Evolutionary conservation across 1,140 invertebrate genomes (phyloP).

Genomic region (Pristionchus pacificus): DNA sequence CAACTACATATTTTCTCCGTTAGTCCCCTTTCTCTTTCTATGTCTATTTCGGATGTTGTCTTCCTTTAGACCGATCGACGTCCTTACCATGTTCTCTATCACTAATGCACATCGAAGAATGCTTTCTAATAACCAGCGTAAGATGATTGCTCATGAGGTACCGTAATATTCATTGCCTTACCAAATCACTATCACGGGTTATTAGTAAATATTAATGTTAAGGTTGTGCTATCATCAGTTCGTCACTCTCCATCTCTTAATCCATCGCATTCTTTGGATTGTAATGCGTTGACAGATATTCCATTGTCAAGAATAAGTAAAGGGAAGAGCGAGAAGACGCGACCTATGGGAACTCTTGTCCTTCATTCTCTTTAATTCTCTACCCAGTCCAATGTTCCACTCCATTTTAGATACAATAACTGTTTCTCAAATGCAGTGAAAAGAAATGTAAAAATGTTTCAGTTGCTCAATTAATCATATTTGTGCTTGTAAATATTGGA

Average conservation of each 20-base stretch:
- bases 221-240: too few species aligned
- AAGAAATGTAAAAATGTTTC: slow-evolving; percentile 3
- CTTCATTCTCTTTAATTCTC: slow-evolving; percentile 6
- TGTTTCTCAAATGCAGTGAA: slow-evolving; percentile 11
- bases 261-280: too few species aligned
- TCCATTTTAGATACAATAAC: slow-evolving; percentile 1
- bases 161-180: not conserved
- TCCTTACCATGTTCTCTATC: too few species aligned
- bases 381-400: not conserved
- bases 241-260: too few species aligned
- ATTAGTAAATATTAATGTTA: too few species aligned
- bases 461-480: too few species aligned
- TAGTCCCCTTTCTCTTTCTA: not conserved
- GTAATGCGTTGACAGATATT: too few species aligned
- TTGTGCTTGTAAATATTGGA: too few species aligned
- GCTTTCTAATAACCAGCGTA: not conserved
- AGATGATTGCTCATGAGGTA: not conserved
- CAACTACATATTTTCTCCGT: not conserved
- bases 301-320: too few species aligned
- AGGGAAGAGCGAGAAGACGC: too few species aligned
- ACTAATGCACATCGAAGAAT: not conserved
- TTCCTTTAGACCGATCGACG: not conserved
- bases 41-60: not conserved
- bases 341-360: too few species aligned
- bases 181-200: too few species aligned